These are phyloP conservation scores for Cossypha heuglini DNA, from an alignment of 2,797 vertebrate genomes.

Conservation along the genomic window DNA sequence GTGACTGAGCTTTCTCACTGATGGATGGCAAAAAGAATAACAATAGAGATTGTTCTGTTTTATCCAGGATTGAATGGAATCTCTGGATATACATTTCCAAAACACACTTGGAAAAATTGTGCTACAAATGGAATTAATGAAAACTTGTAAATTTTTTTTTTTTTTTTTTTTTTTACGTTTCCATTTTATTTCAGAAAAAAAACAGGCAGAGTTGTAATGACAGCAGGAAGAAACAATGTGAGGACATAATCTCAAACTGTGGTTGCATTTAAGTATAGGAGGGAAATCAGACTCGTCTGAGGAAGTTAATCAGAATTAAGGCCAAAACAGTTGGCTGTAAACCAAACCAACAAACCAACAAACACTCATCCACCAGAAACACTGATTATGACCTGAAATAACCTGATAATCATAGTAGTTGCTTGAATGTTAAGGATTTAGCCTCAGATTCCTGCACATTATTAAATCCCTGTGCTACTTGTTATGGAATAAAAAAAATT, in stretches of 20 bases:
- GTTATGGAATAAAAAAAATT: background rate
- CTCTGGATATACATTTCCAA: background rate
- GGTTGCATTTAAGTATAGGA: background rate
- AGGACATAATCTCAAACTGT: background rate
- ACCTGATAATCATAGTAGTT: background rate
- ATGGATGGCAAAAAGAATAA: background rate
- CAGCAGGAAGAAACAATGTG: background rate
- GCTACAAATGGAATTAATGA: background rate
- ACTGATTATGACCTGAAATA: background rate
- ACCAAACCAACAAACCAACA: background rate
- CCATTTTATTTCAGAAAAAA: background rate
- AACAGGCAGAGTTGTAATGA: background rate
- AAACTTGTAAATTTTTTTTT: rapidly evolving
- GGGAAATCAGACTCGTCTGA: background rate
- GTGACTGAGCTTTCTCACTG: background rate
- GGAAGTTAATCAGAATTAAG: background rate
- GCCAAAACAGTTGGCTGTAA: background rate
- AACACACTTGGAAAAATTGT: background rate
- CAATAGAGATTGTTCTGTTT: background rate
- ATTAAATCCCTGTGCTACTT: background rate
- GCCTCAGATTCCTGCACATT: background rate
- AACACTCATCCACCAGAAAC: background rate
- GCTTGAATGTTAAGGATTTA: background rate
- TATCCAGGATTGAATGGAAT: rapidly evolving
- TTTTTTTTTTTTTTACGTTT: background rate